These are phyloP conservation scores for Antennarius maculatus DNA, from an alignment of 2,797 vertebrate genomes.

Conservation along the genomic window DNA sequence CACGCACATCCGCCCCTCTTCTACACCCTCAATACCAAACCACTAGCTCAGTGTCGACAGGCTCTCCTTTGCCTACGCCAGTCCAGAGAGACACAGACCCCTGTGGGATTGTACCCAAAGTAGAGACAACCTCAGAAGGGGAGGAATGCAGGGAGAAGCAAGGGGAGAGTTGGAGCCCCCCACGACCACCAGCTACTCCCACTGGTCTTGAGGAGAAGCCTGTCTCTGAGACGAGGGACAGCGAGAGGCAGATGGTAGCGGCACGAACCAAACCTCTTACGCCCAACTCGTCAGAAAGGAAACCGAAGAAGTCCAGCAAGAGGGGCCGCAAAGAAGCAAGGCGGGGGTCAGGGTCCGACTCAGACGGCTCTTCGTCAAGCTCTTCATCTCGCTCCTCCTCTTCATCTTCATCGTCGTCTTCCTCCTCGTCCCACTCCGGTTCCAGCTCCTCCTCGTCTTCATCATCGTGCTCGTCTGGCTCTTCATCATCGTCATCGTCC, in stretches of 20 bases:
- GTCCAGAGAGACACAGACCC: conserved; percentile 78
- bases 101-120: conserved; percentile 82
- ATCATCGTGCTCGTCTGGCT: conserved; percentile 95
- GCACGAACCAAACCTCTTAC: conserved; percentile 95
- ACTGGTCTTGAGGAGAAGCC: conserved; percentile 81
- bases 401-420: conserved; percentile 93
- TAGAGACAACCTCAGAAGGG: conserved; percentile 82
- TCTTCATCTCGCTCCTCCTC: conserved; percentile 95
- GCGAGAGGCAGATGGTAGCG: conserved; percentile 91
- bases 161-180: conserved; percentile 82
- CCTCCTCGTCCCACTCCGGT: conserved; percentile 92
- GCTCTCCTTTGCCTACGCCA: conserved; percentile 61
- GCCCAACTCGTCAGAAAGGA: conserved; percentile 92
- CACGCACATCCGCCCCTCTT: conserved; percentile 63
- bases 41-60: conserved; percentile 42
- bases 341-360: conserved; percentile 88
- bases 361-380: conserved; percentile 89
- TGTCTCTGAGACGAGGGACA: conserved; percentile 75
- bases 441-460: conserved; percentile 93
- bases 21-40: conserved; percentile 82
- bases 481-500: conserved; percentile 92
- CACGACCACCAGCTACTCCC: conserved; percentile 74
- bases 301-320: conserved; percentile 90
- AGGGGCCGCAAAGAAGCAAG: conserved; percentile 86
- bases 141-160: conserved; percentile 77